Evolutionary conservation across 2,113 vertebrate species (phyloP), one percentile per base, ranked within the genome.

Genomic region (Agelaius phoeniceus): DNA sequence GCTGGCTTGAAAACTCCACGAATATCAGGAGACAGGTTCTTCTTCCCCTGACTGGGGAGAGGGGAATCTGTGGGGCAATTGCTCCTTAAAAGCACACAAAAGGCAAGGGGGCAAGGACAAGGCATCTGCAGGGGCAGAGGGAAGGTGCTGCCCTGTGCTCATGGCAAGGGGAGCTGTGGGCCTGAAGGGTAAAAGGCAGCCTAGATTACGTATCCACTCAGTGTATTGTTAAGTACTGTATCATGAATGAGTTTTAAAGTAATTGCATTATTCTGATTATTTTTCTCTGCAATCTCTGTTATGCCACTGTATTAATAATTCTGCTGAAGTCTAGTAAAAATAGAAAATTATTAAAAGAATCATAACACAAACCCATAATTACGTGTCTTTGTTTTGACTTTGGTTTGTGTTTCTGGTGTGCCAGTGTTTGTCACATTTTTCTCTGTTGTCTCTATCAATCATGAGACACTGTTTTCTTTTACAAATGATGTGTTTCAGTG

Each of bases 11-110:
- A 84, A 83, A 55, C 9, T 83, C 33, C 10, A 2, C 14, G 24
- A 9, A 23, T 22, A 21, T 79, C 20, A 65, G 35, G 54, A 62
- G 39, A 58, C 13, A 21, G 4, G 18, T 65, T 84, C 14, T 65
- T 80, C 35, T 11, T 49, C 24, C n/a, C 85, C 31, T 84, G 21
- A 11, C 28, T 59, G 58, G 14, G 20, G 20, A 72, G 39, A 51
- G 21, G 10, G 10, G 15, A 49, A 31, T 63, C 37, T 79, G 1
- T 6, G 2, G 37, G 35, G 23, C 13, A 22, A 0, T 46, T 67
- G n/a, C 51, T 74, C 48, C 49, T 75, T 28, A 44, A 82, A 57
- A 75, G 14, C 33, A 59, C 28, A 10, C 12, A 27, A 62, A 81
- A 28, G 23, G 10, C 21, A 68, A 52, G 23, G 24, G 24, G 23